phyloP scores from a whole-genome alignment of 1,140 invertebrate genomes.

The Condylostylus longicornis region DNA sequence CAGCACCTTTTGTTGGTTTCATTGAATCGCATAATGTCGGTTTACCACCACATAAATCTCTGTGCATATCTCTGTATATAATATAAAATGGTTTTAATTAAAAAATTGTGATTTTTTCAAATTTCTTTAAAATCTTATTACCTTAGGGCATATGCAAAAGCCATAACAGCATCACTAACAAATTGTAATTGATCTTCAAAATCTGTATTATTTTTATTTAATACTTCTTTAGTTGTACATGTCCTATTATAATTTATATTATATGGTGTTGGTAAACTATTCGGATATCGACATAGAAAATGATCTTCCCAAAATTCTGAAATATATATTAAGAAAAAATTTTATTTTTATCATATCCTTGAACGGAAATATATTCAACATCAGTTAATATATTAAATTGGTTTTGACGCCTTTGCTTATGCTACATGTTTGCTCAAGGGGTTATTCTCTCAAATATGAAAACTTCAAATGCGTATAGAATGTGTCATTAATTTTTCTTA shows the following conservation, averaged over 20 bases:
- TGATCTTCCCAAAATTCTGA: conserved; percentile 89
- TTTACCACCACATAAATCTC: conserved; percentile 52
- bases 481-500: no score
- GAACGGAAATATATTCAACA: no score
- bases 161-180: conserved; percentile 82
- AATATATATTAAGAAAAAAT: no score
- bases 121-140: conserved; percentile 27
- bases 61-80: conserved; percentile 62
- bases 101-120: background rate
- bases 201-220: conserved; percentile 57
- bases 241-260: conserved; percentile 51
- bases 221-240: conserved; percentile 56
- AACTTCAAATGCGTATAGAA: no score
- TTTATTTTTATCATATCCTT: no score
- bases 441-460: no score
- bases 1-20: conserved; percentile 73
- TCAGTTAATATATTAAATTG: no score
- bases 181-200: conserved; percentile 86
- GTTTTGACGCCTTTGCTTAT: no score
- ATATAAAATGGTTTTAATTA: background rate
- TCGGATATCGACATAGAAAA: conserved; percentile 69
- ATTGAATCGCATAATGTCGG: conserved; percentile 70
- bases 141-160: conserved; percentile 76
- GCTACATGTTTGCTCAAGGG: no score
- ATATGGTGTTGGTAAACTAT: conserved; percentile 62